phyloP scores from a whole-genome alignment of 2,113 vertebrate species.

The Sclerurus mexicanus region DNA sequence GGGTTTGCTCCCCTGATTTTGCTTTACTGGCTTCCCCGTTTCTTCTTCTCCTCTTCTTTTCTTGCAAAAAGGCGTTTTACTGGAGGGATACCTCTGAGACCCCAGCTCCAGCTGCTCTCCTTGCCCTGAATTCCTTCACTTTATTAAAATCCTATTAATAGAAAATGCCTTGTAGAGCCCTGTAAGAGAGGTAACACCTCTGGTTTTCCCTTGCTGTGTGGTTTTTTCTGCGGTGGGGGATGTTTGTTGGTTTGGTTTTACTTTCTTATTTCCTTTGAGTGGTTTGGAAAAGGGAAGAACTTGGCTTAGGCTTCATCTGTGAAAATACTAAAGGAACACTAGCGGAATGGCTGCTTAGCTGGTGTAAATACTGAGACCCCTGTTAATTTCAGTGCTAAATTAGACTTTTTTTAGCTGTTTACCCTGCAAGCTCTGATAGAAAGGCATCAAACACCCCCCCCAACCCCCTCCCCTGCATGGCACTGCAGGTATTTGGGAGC shows the following conservation, averaged over 20 bases:
- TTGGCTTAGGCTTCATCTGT: background rate
- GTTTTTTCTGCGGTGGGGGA: background rate
- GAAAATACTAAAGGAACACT: background rate
- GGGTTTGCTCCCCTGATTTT: background rate
- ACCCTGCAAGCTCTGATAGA: background rate
- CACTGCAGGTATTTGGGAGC: background rate
- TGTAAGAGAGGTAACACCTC: background rate
- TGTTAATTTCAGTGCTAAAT: background rate
- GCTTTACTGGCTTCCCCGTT: background rate
- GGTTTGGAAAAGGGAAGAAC: background rate
- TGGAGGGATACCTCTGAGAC: background rate
- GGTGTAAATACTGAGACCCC: background rate
- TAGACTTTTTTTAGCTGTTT: background rate
- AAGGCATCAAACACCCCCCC: background rate
- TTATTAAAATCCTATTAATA: background rate
- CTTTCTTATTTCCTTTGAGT: background rate
- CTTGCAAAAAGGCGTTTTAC: background rate
- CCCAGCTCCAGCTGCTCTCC: background rate
- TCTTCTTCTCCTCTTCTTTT: background rate
- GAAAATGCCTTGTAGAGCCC: background rate
- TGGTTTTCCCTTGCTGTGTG: background rate
- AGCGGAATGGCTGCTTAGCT: background rate
- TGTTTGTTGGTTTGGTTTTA: background rate
- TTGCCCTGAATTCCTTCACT: background rate
- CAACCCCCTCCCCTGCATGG: background rate